Evolutionary conservation across 2,888 invertebrate genomes (phyloP), one percentile per base, ranked within the genome.

Genomic region (Drosophila infuscata): DNA sequence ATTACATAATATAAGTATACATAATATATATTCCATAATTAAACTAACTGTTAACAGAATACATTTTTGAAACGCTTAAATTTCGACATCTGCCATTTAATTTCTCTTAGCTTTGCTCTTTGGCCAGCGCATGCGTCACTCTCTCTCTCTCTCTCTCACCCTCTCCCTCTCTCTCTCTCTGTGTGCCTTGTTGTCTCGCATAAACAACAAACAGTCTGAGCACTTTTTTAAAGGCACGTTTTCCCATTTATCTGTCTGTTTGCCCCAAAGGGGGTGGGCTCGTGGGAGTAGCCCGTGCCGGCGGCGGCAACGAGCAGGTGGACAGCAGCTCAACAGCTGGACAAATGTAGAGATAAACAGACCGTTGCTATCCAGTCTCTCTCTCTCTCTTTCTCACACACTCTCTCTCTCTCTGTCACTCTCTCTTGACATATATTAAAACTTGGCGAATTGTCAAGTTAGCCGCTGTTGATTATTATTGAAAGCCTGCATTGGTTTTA

Each of bases 271-370:
- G 65, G 70, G 29, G 54, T 29, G 73, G 72, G 87, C 71, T 58
- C 53, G 57, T 46, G 8, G 30, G 84, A 70, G 82, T 68, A 80
- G 86, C 86, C 75, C 76, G 80, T 74, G 88, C 88, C 85, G 86
- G 74, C 78, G 38, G 60, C 7, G 20, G 12, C 20, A 46, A 20
- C 3, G 12, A 30, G 70, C 54, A 71, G 58, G 60, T 72, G 49
- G 73, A 57, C 56, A 56, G 41, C 56, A 56, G 81, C 67, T 72
- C 77, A 78, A 75, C 80, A 79, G 79, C 79, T 79, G 76, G 79
- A 72, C 81, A 70, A 46, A 36, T 65, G 46, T 48, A 68, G 72
- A 62, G 72, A 79, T 79, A 75, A 79, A 56, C 67, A 71, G 57
- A 58, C 54, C 35, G 58, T 59, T 38, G 49, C 62, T 58, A 29